These are phyloP conservation scores for Paramormyrops kingsleyae DNA, from an alignment of 2,113 vertebrate genomes.

Conservation along the genomic window DNA sequence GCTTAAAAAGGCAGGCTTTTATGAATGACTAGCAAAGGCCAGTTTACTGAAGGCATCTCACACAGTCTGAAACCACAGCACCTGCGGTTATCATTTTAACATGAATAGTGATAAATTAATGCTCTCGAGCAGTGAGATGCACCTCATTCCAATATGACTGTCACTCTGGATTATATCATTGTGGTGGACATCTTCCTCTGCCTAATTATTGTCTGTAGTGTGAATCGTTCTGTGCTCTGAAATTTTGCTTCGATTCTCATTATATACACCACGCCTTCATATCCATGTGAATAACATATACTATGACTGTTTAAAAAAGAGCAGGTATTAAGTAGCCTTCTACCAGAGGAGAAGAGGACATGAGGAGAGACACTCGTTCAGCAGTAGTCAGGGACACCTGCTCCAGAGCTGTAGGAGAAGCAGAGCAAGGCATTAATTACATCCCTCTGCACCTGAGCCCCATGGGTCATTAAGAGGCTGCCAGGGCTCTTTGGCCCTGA, in stretches of 20 bases:
- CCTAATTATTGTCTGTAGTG: background rate
- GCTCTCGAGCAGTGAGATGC: background rate
- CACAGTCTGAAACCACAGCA: background rate
- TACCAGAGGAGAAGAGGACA: background rate
- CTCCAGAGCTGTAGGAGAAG: background rate
- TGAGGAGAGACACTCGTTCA: background rate
- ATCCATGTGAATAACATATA: background rate
- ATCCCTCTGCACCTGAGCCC: conserved; percentile 11
- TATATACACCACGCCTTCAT: background rate
- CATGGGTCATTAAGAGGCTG: background rate
- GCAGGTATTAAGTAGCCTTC: background rate
- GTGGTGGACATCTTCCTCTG: background rate
- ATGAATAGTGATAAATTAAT: background rate
- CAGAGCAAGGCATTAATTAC: conserved; percentile 18
- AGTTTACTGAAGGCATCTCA: background rate
- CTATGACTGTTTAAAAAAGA: background rate
- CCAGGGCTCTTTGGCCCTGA: background rate
- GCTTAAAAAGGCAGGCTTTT: background rate
- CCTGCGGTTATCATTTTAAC: background rate
- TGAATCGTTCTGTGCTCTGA: background rate
- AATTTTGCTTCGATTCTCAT: background rate
- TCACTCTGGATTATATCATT: background rate
- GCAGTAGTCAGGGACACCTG: background rate
- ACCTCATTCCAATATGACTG: background rate
- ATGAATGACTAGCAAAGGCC: background rate